Evolutionary conservation across 2,113 vertebrate species (phyloP).

Genomic region (human): GRCh38 chr5:83241001-83241500

Average conservation of each 20-base stretch:
- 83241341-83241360: not conserved
- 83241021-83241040: too few species aligned
- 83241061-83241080: too few species aligned
- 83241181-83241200: too few species aligned
- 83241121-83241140: too few species aligned
- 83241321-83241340: slow-evolving; percentile 22
- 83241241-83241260: not conserved
- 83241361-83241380: not conserved
- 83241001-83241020: too few species aligned
- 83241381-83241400: not conserved
- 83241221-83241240: too few species aligned
- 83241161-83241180: too few species aligned
- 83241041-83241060: too few species aligned
- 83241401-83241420: slow-evolving; percentile 10
- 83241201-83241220: too few species aligned
- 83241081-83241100: too few species aligned
- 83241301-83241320: slow-evolving; percentile 14
- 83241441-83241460: not conserved
- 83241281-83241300: not conserved
- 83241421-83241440: not conserved
- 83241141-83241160: too few species aligned
- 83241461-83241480: not conserved
- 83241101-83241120: too few species aligned
- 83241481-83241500: not conserved
- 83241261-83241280: not conserved